These are phyloP conservation scores for Polymixis flavicincta DNA, from an alignment of 2,888 invertebrate species.

Conservation along the genomic window DNA sequence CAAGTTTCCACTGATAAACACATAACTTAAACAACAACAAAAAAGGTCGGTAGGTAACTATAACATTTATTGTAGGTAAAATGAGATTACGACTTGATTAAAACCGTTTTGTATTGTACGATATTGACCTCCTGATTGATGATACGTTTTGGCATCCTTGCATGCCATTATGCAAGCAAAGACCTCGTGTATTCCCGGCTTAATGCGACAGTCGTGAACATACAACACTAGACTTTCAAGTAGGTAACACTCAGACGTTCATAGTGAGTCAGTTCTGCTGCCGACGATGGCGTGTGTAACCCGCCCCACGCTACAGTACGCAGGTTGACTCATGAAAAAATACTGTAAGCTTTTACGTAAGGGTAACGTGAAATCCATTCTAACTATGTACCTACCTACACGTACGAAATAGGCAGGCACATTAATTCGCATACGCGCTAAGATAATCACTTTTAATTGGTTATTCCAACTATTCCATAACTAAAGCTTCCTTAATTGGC, in stretches of 20 bases:
- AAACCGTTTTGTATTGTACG: background rate
- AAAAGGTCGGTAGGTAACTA: too few relatives aligned
- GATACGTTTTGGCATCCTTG: background rate
- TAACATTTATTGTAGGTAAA: background rate
- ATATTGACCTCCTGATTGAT: background rate
- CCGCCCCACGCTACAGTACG: background rate
- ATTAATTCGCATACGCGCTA: background rate
- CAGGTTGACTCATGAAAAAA: conserved; percentile 31
- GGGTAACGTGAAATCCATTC: background rate
- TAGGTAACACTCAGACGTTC: conserved; percentile 5
- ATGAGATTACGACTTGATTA: background rate
- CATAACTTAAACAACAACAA: too few relatives aligned
- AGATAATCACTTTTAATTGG: background rate
- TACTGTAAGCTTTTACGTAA: conserved; percentile 9
- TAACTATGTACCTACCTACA: too few relatives aligned
- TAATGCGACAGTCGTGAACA: background rate
- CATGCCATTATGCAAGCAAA: background rate
- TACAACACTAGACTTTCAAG: conserved; percentile 29
- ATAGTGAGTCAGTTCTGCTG: conserved; percentile 35
- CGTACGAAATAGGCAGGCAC: background rate
- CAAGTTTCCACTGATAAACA: too few relatives aligned
- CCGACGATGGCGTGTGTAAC: conserved; percentile 24
- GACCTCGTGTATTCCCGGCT: background rate
- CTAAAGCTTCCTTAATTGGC: too few relatives aligned
- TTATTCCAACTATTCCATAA: background rate